A percentile compares a stretch with the other conserved stretches of the same genome.
phyloP scores from a whole-genome alignment of 2,113 vertebrate species.

The Acrocephalus arundinaceus region DNA sequence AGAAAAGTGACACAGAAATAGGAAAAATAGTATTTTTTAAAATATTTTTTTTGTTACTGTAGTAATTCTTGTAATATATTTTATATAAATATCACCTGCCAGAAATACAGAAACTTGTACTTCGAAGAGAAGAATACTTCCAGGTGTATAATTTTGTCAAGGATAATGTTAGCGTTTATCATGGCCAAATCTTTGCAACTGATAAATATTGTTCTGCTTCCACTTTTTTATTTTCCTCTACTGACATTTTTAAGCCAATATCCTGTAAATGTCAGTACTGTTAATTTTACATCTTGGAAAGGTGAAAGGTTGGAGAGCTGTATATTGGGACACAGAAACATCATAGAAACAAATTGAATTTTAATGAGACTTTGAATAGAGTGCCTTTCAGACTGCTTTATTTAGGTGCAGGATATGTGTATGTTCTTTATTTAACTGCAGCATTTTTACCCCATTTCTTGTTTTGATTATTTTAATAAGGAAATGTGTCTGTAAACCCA shows the following conservation, averaged over 20 bases:
- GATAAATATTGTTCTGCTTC: conserved; percentile 16
- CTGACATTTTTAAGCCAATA: conserved; percentile 41
- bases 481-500: background rate
- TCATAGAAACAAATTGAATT: background rate
- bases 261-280: conserved; percentile 24
- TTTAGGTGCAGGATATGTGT: background rate
- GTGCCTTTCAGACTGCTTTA: background rate
- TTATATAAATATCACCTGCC: conserved; percentile 4
- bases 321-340: background rate
- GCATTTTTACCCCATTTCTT: background rate
- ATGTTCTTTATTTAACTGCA: background rate
- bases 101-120: background rate
- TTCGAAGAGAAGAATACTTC: conserved; percentile 24
- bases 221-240: background rate
- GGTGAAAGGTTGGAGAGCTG: background rate
- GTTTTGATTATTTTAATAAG: background rate
- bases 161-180: background rate
- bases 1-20: background rate
- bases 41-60: background rate
- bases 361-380: background rate
- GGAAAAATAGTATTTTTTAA: background rate
- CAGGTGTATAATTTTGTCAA: conserved; percentile 41
- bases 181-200: background rate
- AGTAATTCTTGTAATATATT: background rate
- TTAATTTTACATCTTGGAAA: conserved; percentile 39